Evolutionary conservation across 2,797 vertebrate species (phyloP).

Genomic region (Poecilia wingei): DNA sequence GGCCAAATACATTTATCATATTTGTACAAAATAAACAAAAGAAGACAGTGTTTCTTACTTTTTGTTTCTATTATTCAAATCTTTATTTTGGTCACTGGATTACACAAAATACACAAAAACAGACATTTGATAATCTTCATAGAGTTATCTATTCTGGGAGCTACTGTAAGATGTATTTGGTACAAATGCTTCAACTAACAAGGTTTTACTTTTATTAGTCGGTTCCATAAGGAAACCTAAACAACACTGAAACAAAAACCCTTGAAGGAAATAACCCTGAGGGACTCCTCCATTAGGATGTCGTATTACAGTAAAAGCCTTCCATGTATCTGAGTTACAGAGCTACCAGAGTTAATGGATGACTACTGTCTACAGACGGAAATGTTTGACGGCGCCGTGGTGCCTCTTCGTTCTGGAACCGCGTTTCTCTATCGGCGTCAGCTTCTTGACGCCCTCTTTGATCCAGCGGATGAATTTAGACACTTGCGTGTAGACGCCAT

Average conservation of each 20-base stretch:
- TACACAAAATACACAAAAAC: background rate
- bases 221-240: background rate
- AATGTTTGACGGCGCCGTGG: conserved; percentile 16
- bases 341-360: background rate
- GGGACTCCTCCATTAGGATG: conserved; percentile 9
- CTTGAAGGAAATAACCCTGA: background rate
- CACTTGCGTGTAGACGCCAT: conserved; percentile 91
- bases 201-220: background rate
- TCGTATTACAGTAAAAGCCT: background rate
- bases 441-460: conserved; percentile 49
- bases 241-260: background rate
- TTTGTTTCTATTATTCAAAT: conserved; percentile 26
- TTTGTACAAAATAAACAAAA: background rate
- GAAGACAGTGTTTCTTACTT: background rate
- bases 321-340: background rate
- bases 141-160: background rate
- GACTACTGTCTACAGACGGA: conserved; percentile 27
- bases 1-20: background rate
- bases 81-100: background rate
- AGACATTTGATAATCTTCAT: background rate
- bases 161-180: background rate
- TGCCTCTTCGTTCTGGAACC: conserved; percentile 24
- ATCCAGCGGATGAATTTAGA: conserved; percentile 89
- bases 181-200: background rate
- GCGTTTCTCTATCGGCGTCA: conserved; percentile 21